Base-by-base conservation (phyloP, 2,888 invertebrate genomes). In the Hymenopus coronatus region DNA sequence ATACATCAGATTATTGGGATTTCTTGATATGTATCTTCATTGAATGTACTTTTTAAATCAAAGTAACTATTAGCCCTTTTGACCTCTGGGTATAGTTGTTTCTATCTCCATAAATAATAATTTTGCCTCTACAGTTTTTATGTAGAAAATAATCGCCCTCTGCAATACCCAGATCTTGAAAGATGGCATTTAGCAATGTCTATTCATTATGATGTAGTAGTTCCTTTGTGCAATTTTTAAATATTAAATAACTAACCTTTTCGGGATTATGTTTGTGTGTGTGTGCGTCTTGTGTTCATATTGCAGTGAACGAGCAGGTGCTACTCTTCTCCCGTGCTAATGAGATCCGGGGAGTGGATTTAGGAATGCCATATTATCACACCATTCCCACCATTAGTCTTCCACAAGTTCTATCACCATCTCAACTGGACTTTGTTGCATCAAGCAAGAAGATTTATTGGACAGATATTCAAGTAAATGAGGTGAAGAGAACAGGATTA, bases 321-420 rank as follows among this genome's bases (percentile, higher is more conserved):
- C 93, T 98, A 90, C 94, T 98, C 91, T 96, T 98, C 92, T 96
- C 96, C 3, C 94, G 96, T 92, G 94, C 95, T 82, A 96, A 96
- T 91, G 97, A 97, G 94, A 97, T 98, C 91, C 95, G 97, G 88
- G 98, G 98, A 84, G 96, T 98, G 90, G 97, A 98, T 93, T 93
- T 97, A 91, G 94, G 95, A 90, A 95, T 96, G 92, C 97, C 97
- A 4, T 95, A 95, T 92, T 96, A 96, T 93, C 96, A 96, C 92
- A 96, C 97, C 83, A 97, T 98, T 91, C 97, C 98, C 15, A 96
- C 98, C 28, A 96, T 98, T 91, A 96, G 97, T 89, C 94, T 95
- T 85, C 96, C 96, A 70, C 94, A 96, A 93, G 96, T 97, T 15
- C 94, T 96, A 90, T 94, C 95, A 91, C 97, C 97, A 14, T 94